Percentiles rank a stretch among this genome's conserved stretches.
These are phyloP conservation scores for Stigmatopora nigra DNA, from an alignment of 2,113 vertebrate genomes.

Conservation along the genomic window DNA sequence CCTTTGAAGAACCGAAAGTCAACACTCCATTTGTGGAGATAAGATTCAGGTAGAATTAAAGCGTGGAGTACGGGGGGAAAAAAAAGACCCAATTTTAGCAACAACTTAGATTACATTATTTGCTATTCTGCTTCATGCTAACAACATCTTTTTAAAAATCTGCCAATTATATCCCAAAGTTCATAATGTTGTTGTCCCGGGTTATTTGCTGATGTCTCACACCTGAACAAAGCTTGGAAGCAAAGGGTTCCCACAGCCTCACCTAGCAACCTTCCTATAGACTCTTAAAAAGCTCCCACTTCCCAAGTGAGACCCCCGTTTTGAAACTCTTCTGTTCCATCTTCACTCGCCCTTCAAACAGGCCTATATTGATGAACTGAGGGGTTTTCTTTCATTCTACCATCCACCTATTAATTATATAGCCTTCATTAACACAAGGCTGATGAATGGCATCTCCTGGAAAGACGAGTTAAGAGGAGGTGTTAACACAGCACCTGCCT, in stretches of 20 bases:
- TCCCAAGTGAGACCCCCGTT: conserved; percentile 30
- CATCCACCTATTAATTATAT: conserved; percentile 71
- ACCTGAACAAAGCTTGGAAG: conserved; percentile 27
- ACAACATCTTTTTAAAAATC: conserved; percentile 12
- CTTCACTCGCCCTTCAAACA: conserved; percentile 66
- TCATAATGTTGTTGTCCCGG: conserved; percentile 8
- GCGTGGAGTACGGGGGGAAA: conserved; percentile 16
- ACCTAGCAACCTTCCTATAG: conserved; percentile 33
- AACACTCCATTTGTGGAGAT: conserved; percentile 70
- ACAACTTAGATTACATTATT: conserved; percentile 45
- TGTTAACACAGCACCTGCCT: conserved; percentile 79
- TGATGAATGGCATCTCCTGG: conserved; percentile 70
- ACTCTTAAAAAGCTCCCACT: conserved; percentile 38
- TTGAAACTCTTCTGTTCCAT: conserved; percentile 40
- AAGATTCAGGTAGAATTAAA: conserved; percentile 62
- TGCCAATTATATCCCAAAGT: conserved; percentile 16
- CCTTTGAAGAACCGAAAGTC: conserved; percentile 69
- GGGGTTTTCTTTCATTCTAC: conserved; percentile 52
- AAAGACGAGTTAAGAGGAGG: conserved; percentile 70
- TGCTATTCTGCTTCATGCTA: conserved; percentile 28
- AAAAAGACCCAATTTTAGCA: conserved; percentile 17
- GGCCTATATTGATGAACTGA: conserved; percentile 65
- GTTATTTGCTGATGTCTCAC: conserved; percentile 6
- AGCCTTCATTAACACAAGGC: conserved; percentile 71
- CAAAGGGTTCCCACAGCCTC: conserved; percentile 29